Evolutionary conservation across 2,888 invertebrate species (phyloP), one percentile per base, ranked within the genome.

Genomic region (Cosmia trapezina): DNA sequence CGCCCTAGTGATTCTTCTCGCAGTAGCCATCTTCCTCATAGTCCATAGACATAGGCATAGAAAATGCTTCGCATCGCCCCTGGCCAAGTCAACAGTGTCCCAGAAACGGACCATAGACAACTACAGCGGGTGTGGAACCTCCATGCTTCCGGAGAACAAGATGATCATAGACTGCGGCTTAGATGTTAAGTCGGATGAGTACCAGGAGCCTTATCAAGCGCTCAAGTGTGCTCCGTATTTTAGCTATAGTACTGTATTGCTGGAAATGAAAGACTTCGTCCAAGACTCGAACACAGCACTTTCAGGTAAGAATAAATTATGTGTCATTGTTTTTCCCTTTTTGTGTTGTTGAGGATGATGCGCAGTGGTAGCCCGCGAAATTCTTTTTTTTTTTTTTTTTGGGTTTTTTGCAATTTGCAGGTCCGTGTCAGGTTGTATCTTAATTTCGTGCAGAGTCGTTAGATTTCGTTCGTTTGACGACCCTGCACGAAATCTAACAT

Each of bases 141-240:
- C 96, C 70, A 96, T 97, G 87, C 85, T 96, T 85, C 96, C 96
- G 0, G 93, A 96, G 5, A 95, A 94, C 74, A 96, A 97, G 85
- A 93, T 96, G 90, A 96, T 95, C 57, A 95, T 97, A 90, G 97
- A 96, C 82, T 96, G 97, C 86, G 95, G 96, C 66, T 94, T 97
- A 87, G 97, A 97, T 87, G 96, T 97, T 85, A 97, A 97, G 90
- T 97, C 97, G 61, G 97, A 97, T 89, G 97, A 98, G 90, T 98
- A 98, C 93, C 98, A 98, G 89, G 98, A 98, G 94, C 98, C 98
- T 56, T 98, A 98, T 92, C 98, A 98, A 93, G 97, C 97, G 33
- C 94, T 98, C 84, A 97, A 97, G 91, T 97, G 97, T 89, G 97
- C 98, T 19, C 98, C 98, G 4, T 98, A 98, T 92, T 98, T 97